Percentiles rank a stretch among this genome's conserved stretches.
Conservation (phyloP, 1,140 invertebrate species). For the Drosophila kohkoa region DNA sequence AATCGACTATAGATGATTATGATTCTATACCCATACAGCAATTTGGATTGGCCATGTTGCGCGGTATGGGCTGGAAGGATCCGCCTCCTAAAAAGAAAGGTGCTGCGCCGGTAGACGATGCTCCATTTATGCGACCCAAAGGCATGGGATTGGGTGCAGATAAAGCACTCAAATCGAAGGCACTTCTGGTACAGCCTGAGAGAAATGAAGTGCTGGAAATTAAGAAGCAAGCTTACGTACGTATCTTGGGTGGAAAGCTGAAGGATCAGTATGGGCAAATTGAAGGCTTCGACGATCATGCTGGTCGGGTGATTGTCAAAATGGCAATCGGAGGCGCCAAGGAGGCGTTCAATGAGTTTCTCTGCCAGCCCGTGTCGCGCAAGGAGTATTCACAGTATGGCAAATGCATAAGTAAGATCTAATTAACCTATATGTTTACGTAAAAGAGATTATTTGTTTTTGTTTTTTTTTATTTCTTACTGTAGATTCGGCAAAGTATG, state of each 20-base stretch:
- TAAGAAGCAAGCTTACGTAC: conserved; percentile 89
- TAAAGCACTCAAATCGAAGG: conserved; percentile 86
- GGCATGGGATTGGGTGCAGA: conserved; percentile 96
- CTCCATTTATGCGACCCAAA: conserved; percentile 88
- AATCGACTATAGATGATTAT: conserved; percentile 94
- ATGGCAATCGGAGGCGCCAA: conserved; percentile 89
- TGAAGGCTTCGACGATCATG: conserved; percentile 94
- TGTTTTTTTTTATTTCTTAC: conserved; percentile 28
- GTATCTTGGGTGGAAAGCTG: conserved; percentile 90
- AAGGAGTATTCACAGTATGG: conserved; percentile 92
- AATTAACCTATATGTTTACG: neutral
- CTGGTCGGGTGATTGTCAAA: conserved; percentile 92
- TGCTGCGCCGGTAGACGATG: conserved; percentile 87
- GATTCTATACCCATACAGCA: conserved; percentile 94
- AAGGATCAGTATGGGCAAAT: conserved; percentile 93
- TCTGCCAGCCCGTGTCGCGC: conserved; percentile 90
- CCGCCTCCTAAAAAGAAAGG: conserved; percentile 88
- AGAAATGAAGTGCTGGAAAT: conserved; percentile 88
- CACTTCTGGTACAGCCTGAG: conserved; percentile 81
- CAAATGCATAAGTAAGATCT: conserved; percentile 91
- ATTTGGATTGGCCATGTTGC: conserved; percentile 95
- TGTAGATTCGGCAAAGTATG: conserved; percentile 89
- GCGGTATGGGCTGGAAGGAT: conserved; percentile 96
- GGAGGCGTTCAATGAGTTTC: conserved; percentile 91
- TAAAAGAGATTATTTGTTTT: neutral